Base-by-base conservation (phyloP, 2,888 invertebrate species). In the Axea sp. region DNA sequence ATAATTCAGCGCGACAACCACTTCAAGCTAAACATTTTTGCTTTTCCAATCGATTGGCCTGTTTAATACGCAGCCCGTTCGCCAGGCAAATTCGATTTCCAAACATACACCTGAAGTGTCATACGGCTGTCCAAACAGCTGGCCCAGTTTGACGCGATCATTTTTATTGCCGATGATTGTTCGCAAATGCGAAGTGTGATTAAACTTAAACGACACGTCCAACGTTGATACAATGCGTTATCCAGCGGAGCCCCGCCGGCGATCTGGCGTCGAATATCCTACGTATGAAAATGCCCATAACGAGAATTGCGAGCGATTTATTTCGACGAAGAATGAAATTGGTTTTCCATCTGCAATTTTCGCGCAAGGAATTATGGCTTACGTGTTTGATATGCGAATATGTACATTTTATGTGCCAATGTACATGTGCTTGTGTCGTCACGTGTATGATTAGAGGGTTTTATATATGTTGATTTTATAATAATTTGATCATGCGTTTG, bases 291-390 rank as follows among this genome's bases (percentile, higher is more conserved):
- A 59, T 64, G 43, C 49, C 37, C 45, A 45, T 71, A 64, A 64
- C 64, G 60, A 45, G 55, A 64, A 62, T 62, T 35, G 33, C 47
- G 33, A 35, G 49, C 64, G 71, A 71, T 71, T 71, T 57, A 55
- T 59, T 51, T 59, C 33, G 31, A 47, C 33, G 59, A 64, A 64
- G 37, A 65, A 65, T 72, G 64, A 72, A 72, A 72, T 59, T 72
- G 57, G 57, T 59, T 62, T 67, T 33, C 53, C 55, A 53, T 62
- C 53, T 43, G 53, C 37, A 55, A 62, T 55, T 47, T 60, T 35
- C 24, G 47, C 24, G 47, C 43, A 24, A 69, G 47, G 39, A 55
- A 69, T 60, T 45, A 35, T 62, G 30, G 49, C 22, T 31, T 9
- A 28, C 19, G 26, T 30, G 14, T 39, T 17, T 9, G 26, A 3